Base-by-base conservation (phyloP, 2,888 invertebrate genomes). In the Drosophila buzzatii region DNA sequence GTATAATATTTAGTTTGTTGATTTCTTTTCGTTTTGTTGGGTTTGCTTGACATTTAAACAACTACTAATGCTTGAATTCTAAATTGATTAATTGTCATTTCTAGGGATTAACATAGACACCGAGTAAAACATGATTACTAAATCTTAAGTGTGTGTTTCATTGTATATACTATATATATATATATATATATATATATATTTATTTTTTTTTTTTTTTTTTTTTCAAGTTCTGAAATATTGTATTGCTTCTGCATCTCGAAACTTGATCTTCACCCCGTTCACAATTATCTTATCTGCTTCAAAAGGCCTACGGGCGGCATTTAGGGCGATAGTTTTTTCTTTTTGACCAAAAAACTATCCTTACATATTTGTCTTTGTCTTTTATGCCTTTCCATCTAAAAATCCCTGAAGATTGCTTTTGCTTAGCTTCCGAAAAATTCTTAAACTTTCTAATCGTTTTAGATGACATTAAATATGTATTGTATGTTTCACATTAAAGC, bases 321-420 rank as follows among this genome's bases (percentile, higher is more conserved):
- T 80, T 73, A 73, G 85, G 81, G 84, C 84, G 77, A 78, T 70
- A 57, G 69, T 73, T 68, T 75, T 76, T 76, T 62, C 57, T 37
- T 53, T 42, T 42, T 42, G 49, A 60, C 62, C 70, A 37, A 27
- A 76, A 70, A 70, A 79, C 70, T 74, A 49, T 74, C 70, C 71
- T 65, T 73, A 64, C 60, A 76, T 58, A 61, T 61, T 61, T 64
- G 23, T 53, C 12, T 71, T 55, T 80, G 16, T 53, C 12, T 71
- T 55, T 79, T 73, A 72, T 67, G 79, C 67, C 69, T 58, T 70
- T 83, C 56, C 76, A 51, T 73, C 73, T 76, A 85, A 89, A 51
- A 91, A 89, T 91, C 90, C 91, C 91, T 91, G 90, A 88, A 88
- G 81, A 81, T 81, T 87, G 85, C 76, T 68, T 68, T 87, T 70